Evolutionary conservation across 2,113 vertebrate genomes (phyloP).

Genomic region (Hypocryptadius cinnamomeus): DNA sequence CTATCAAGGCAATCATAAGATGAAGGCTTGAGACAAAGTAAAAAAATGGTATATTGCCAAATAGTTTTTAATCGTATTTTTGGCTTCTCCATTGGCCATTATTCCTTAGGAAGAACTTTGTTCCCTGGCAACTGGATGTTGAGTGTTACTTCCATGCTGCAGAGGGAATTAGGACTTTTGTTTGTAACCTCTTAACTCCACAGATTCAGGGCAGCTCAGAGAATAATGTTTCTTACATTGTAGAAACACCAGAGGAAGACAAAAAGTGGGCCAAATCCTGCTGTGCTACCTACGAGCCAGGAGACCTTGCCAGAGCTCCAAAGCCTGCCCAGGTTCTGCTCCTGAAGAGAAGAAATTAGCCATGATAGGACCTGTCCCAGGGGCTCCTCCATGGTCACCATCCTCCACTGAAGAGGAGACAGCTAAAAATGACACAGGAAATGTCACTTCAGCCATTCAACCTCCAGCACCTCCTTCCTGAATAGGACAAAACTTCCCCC

Average conservation of each 20-base stretch:
- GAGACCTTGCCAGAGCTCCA: neutral
- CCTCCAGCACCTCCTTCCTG: neutral
- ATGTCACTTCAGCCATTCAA: neutral
- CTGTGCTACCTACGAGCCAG: neutral
- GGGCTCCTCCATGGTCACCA: accelerated
- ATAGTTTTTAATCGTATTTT: conserved; percentile 9
- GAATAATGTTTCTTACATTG: neutral
- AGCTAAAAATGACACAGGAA: neutral
- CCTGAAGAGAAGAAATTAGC: neutral
- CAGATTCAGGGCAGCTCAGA: neutral
- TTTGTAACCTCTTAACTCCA: neutral
- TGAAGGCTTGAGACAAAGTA: conserved; percentile 2
- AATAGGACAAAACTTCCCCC: neutral
- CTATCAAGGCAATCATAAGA: conserved; percentile 5
- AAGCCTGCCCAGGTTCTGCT: neutral
- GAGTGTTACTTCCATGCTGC: neutral
- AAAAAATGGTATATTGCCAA: neutral
- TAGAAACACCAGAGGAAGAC: neutral
- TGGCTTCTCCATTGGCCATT: neutral
- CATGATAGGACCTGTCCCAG: neutral
- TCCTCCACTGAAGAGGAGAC: neutral
- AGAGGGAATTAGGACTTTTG: neutral
- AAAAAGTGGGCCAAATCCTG: neutral
- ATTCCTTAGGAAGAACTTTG: neutral
- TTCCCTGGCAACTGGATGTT: neutral